phyloP scores from a whole-genome alignment of 64 coral and sea anemone genomes.

The Porites lutea region DNA sequence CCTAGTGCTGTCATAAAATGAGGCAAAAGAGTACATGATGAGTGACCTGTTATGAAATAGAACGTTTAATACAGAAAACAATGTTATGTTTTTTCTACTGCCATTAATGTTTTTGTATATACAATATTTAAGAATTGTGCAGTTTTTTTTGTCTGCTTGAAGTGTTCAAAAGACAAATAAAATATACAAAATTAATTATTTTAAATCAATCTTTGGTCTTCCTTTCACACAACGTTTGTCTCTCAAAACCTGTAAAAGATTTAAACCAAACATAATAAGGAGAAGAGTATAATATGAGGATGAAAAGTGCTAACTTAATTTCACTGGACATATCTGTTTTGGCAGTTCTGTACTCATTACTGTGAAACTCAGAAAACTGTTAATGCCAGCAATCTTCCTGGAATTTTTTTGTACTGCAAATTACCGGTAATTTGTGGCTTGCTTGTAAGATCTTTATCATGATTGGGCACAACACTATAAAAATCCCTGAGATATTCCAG shows the following conservation, averaged over 20 bases:
- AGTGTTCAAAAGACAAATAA: not conserved
- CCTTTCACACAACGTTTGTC: too few species aligned
- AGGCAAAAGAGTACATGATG: not conserved
- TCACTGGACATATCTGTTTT: too few species aligned
- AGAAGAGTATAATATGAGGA: not conserved
- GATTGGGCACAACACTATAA: too few species aligned
- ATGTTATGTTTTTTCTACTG: not conserved
- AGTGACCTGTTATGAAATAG: not conserved
- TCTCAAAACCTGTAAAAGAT: conserved; percentile 11
- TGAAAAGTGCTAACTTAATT: not conserved
- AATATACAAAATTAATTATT: conserved; percentile 7
- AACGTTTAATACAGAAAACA: not conserved
- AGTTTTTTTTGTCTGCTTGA: not conserved
- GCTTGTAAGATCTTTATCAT: too few species aligned
- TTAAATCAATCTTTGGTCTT: not conserved
- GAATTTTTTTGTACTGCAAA: too few species aligned
- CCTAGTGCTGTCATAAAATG: not conserved
- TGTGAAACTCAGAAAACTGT: too few species aligned
- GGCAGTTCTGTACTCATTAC: too few species aligned
- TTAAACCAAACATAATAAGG: not conserved
- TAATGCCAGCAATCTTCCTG: too few species aligned
- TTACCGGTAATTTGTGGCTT: too few species aligned
- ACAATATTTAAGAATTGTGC: conserved; percentile 12
- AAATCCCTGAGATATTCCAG: too few species aligned
- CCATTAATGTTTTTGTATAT: not conserved